Conservation (phyloP, 2,888 invertebrate species). For the Leucophenga montana region DNA sequence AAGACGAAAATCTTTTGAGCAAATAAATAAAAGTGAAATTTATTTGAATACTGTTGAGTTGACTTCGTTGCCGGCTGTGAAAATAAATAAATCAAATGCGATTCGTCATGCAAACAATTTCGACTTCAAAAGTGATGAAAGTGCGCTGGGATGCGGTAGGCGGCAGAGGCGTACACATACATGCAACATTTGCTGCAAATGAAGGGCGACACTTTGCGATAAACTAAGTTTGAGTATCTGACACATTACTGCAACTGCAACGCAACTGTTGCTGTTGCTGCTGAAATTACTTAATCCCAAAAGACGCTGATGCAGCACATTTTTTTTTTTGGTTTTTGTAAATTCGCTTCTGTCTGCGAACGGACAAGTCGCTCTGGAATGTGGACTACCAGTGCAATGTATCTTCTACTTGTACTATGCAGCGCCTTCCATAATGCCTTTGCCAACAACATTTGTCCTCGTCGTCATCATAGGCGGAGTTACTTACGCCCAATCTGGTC, state of each 20-base stretch:
- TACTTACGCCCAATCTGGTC: slow-evolving; percentile 12
- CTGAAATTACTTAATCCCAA: slow-evolving; percentile 20
- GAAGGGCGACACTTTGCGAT: slow-evolving; percentile 48
- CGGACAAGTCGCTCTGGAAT: neutral
- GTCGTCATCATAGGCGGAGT: no score
- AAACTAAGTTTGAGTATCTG: neutral
- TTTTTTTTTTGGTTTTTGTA: neutral
- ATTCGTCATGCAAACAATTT: slow-evolving; percentile 53
- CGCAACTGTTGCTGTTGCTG: slow-evolving; percentile 28
- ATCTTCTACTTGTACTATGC: neutral
- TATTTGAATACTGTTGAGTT: neutral
- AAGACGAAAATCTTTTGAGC: slow-evolving; percentile 29
- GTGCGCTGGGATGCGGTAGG: neutral
- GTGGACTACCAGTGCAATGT: neutral
- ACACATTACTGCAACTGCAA: slow-evolving; percentile 24
- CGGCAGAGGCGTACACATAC: slow-evolving; percentile 34
- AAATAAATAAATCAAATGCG: slow-evolving; percentile 55
- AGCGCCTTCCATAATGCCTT: no score
- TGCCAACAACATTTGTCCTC: no score
- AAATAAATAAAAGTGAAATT: slow-evolving; percentile 34
- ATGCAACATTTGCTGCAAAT: slow-evolving; percentile 61
- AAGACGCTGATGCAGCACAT: slow-evolving; percentile 18
- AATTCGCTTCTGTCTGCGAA: neutral
- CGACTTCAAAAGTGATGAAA: slow-evolving; percentile 14
- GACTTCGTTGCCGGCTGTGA: slow-evolving; percentile 5